Evolutionary conservation across 2,888 invertebrate genomes (phyloP).

Genomic region (Choristoneura rosaceana): DNA sequence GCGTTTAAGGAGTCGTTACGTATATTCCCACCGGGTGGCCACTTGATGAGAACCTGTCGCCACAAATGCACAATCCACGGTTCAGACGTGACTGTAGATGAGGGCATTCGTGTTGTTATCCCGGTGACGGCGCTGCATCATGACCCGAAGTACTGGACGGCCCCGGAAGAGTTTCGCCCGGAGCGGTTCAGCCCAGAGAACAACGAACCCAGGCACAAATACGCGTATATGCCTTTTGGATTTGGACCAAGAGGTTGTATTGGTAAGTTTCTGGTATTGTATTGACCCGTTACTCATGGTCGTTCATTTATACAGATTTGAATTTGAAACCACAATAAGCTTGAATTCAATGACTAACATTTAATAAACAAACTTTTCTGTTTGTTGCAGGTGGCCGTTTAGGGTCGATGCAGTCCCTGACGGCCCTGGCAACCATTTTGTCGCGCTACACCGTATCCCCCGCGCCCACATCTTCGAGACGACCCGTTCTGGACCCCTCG

Average conservation of each 20-base stretch:
- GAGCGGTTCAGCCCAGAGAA: slow-evolving; percentile 29
- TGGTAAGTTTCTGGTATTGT: not conserved
- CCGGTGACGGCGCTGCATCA: slow-evolving; percentile 34
- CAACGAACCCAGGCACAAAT: not conserved
- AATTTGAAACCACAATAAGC: not conserved
- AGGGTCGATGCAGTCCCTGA: not conserved
- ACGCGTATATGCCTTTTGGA: not conserved
- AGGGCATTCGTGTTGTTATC: slow-evolving; percentile 20
- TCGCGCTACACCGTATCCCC: not conserved
- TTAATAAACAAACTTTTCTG: not conserved
- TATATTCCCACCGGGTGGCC: slow-evolving; percentile 17
- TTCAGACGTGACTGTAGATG: slow-evolving; percentile 27
- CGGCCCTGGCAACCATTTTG: not conserved
- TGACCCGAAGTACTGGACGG: slow-evolving; percentile 37
- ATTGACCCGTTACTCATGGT: too few species aligned
- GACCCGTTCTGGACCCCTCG: not conserved
- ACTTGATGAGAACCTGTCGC: slow-evolving; percentile 24
- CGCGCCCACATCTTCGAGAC: not conserved
- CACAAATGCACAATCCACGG: slow-evolving; percentile 32
- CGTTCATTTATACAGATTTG: not conserved
- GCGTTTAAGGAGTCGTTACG: slow-evolving; percentile 30
- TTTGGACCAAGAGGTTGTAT: not conserved
- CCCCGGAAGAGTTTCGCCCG: slow-evolving; percentile 36
- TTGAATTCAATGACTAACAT: not conserved
- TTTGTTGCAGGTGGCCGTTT: not conserved